These are phyloP conservation scores for Tridacna gigas DNA, from an alignment of 2,888 invertebrate species.

Conservation along the genomic window DNA sequence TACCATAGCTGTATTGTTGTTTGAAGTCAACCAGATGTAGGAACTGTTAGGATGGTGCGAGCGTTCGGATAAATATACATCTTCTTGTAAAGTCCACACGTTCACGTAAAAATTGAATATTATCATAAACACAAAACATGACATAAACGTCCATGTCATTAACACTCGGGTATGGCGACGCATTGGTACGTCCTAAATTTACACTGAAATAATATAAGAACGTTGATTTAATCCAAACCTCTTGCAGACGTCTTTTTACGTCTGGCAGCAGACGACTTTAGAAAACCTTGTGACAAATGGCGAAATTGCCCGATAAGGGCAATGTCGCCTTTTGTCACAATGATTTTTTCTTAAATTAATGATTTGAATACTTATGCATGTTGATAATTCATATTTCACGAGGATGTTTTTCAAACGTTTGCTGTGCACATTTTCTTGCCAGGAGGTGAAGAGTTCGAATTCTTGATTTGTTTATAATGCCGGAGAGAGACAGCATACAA, in stretches of 20 bases:
- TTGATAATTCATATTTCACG: no score
- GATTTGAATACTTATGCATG: no score
- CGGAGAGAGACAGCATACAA: no score
- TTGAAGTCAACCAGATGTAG: constrained; percentile 20
- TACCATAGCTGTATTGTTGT: neutral
- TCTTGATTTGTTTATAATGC: no score
- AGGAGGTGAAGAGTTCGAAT: no score
- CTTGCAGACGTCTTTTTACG: neutral
- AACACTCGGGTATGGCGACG: neutral
- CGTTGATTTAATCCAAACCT: no score
- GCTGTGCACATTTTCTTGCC: no score
- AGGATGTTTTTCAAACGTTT: no score
- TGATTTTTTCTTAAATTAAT: neutral
- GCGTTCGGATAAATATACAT: constrained; percentile 32
- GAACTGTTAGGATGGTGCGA: constrained; percentile 13
- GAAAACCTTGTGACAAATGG: neutral
- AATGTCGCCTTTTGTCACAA: neutral
- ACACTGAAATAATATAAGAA: no score
- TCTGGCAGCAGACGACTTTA: neutral
- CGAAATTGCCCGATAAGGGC: neutral
- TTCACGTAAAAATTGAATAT: constrained; percentile 55
- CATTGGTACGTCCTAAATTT: neutral
- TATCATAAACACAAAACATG: constrained; percentile 38
- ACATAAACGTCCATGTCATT: constrained; percentile 13
- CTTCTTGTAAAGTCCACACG: constrained; percentile 25